phyloP scores from a whole-genome alignment of 2,888 invertebrate species.

The Phoenoteleia sp. region DNA sequence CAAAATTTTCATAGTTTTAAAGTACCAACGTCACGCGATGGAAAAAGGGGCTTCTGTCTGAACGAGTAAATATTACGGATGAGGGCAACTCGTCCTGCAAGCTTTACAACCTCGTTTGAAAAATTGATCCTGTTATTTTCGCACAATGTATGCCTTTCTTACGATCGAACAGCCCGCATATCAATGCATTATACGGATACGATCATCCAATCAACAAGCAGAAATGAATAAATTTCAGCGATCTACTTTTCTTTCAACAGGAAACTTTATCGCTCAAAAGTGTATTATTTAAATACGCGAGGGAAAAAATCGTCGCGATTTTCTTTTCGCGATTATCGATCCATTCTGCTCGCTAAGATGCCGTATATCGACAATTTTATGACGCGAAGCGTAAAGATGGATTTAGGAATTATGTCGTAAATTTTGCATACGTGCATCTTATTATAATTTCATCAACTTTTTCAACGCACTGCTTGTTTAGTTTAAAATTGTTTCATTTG shows the following conservation, averaged over 20 bases:
- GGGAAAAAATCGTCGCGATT: slow-evolving; percentile 33
- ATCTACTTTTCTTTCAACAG: slow-evolving; percentile 54
- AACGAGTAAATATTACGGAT: slow-evolving; percentile 69
- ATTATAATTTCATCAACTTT: not conserved
- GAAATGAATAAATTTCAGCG: slow-evolving; percentile 66
- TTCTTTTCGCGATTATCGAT: not conserved
- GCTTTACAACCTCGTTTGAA: slow-evolving; percentile 68
- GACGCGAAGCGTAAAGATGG: not conserved
- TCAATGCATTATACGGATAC: slow-evolving; percentile 67
- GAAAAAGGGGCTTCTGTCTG: slow-evolving; percentile 59
- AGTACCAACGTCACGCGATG: slow-evolving; percentile 67
- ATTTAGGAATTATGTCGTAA: not conserved
- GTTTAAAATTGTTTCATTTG: slow-evolving; percentile 11
- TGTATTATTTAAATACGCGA: slow-evolving; percentile 30
- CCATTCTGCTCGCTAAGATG: not conserved
- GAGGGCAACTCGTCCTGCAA: slow-evolving; percentile 68
- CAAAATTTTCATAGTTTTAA: slow-evolving; percentile 70
- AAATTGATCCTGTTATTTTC: slow-evolving; percentile 73
- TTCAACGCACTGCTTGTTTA: not conserved
- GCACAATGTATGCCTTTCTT: slow-evolving; percentile 68
- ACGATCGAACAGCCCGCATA: slow-evolving; percentile 68
- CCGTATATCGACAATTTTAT: not conserved
- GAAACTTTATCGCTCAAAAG: slow-evolving; percentile 36
- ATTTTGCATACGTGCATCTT: not conserved
- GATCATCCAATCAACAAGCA: slow-evolving; percentile 67